Base-by-base conservation (phyloP, 2,113 vertebrate genomes). In the Ictidomys tridecemlineatus region DNA sequence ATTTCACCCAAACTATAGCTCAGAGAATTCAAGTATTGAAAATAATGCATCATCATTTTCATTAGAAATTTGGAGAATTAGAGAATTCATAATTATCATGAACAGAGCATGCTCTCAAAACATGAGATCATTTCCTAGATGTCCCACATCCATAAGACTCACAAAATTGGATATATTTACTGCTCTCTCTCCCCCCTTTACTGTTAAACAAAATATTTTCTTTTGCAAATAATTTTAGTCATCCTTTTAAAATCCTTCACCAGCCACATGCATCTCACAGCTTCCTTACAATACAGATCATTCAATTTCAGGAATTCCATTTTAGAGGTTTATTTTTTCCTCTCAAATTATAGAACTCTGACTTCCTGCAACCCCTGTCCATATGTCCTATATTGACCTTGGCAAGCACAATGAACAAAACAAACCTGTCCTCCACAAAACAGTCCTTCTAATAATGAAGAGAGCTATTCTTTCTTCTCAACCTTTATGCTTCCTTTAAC, bases 271-370 rank as follows among this genome's bases (percentile, higher is more conserved):
- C 24, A 58, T 77, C 30, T 90, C 37, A 86, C 22, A 73, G 53
- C 8, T 28, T 63, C 26, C n/a, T 92, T 94, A 63, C 5, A 53
- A 79, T 24, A 72, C 14, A 72, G 4, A 69, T 78, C 6, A 48
- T 89, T 95, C 20, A 24, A 56, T 67, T 92, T 95, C 70, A 92
- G 22, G 45, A 93, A 30, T 85, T 70, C n/a, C 32, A 51, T 37
- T 37, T 61, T 45, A 5, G 51, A 45, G 39, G 56, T 0, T 18
- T 14, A 7, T 58, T 65, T 32, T 67, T 14, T 9, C 0, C 17
- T 12, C n/a, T 85, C 76, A 34, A 92, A 76, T 72, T 74, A 56
- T 3, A 84, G 11, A 5, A 72, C 85, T 39, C 53, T 20, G 18
- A 61, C 39, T 53, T 84, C 45, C 37, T 90, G 26, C 3, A 65